Evolutionary conservation across 2,888 invertebrate species (phyloP).

Genomic region (Pegoplata infirma): DNA sequence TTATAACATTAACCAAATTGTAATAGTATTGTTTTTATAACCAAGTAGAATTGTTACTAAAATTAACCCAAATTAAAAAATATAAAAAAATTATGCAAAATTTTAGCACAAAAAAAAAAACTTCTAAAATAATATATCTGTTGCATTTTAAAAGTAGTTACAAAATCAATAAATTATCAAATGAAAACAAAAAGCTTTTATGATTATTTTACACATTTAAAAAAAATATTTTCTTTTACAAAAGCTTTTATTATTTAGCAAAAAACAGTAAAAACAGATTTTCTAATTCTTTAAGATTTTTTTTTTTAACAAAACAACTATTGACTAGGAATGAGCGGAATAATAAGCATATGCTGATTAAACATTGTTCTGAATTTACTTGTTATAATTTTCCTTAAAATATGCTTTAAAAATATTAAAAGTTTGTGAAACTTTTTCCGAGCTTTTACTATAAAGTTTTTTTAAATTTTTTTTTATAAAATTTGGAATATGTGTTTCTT

Average conservation of each 20-base stretch:
- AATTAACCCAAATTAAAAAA: constrained; percentile 24
- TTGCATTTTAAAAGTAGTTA: constrained; percentile 56
- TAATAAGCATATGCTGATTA: too few species aligned
- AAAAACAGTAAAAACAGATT: neutral
- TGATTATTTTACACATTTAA: neutral
- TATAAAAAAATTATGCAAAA: constrained; percentile 23
- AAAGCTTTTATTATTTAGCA: neutral
- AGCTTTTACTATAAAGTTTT: too few species aligned
- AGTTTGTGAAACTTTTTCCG: too few species aligned
- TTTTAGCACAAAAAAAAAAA: constrained; percentile 55
- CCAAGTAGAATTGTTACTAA: constrained; percentile 59
- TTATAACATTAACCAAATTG: neutral
- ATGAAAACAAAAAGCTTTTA: constrained; percentile 5
- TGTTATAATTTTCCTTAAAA: too few species aligned
- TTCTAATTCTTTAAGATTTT: too few species aligned
- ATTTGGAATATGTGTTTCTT: too few species aligned
- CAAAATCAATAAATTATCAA: constrained; percentile 1
- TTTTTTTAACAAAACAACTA: too few species aligned
- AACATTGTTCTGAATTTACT: too few species aligned
- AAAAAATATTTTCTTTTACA: neutral
- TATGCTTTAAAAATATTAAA: too few species aligned
- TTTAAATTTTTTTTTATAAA: too few species aligned
- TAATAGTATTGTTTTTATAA: constrained; percentile 39
- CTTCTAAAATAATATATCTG: constrained; percentile 35
- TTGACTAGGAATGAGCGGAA: too few species aligned